Evolutionary conservation across 2,888 invertebrate species (phyloP), one percentile per base, ranked within the genome.

Genomic region (Polydrusus pterygomalis): DNA sequence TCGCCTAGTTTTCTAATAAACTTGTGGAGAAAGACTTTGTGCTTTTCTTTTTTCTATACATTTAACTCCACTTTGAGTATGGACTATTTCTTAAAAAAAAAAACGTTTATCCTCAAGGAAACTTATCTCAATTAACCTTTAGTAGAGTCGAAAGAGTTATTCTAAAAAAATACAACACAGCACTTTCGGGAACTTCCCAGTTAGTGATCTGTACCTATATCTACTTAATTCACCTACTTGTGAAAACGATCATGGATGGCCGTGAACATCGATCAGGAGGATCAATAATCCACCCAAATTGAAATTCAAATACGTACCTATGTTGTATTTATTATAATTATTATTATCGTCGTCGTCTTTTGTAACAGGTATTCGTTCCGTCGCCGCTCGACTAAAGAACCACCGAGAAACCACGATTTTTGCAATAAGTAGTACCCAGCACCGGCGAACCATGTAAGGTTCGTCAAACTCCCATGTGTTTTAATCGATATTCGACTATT

Each of bases 321-420:
- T 34, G 8, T 3, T 25, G 25, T 25, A 25, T 25, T 3, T 34
- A 34, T 1, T 34, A 20, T 51, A 20, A 11, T 3, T n/a, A 43
- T 43, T n/a, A 3, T 43, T 13, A n/a, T n/a, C 47, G 8, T 47
- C 7, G 17, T 43, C 15, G 15, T 47, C n/a, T 30, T 30, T 54
- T 20, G 11, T 20, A 51, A 18, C 25, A 30, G 25, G 25, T 54
- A 54, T 10, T 51, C 43, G 6, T 43, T 54, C 2, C 3, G 54
- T 54, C 54, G 20, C 11, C 54, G 20, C 11, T 17, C 3, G 51
- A 18, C 49, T 49, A 15, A 54, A 54, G 54, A 54, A 54, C 54
- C 54, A 54, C 54, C 25, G 30, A 30, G 25, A 25, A 54, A 54
- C 54, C 54, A 54, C 54, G 13, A 30, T 54, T 54, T 54, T 54